Percentiles rank a stretch among this genome's conserved stretches.
These are phyloP conservation scores for Dipodomys ordii DNA, from an alignment of 2,113 vertebrate species.

Conservation along the genomic window DNA sequence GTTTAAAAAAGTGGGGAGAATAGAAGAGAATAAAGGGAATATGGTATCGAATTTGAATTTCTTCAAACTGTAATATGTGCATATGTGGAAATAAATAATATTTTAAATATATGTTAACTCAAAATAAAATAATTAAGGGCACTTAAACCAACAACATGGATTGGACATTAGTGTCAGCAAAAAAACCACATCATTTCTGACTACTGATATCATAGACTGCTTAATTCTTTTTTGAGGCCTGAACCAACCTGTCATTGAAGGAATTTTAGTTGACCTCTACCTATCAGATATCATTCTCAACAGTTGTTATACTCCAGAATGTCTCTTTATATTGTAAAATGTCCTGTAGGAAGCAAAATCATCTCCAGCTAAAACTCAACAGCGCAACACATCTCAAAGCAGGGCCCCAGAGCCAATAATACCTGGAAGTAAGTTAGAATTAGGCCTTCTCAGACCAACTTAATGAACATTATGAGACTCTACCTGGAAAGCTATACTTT, in stretches of 20 bases:
- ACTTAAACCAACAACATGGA: background rate
- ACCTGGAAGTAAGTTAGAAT: background rate
- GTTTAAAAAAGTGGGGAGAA: no score
- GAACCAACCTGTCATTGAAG: background rate
- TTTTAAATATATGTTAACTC: no score
- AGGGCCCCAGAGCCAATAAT: background rate
- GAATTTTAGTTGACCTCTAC: background rate
- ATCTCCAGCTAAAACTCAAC: background rate
- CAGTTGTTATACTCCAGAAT: background rate
- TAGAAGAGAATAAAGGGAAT: no score
- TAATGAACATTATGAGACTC: background rate
- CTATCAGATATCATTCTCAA: background rate
- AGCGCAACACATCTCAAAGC: background rate
- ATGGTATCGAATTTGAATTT: no score
- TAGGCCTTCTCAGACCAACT: background rate
- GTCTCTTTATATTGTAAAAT: background rate
- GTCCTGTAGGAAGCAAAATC: background rate
- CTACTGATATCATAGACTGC: background rate
- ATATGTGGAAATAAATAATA: no score
- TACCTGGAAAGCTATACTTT: background rate
- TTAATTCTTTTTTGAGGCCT: background rate
- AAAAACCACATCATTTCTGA: background rate
- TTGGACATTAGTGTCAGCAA: background rate
- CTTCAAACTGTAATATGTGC: no score
- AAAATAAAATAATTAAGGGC: background rate